phyloP scores from a whole-genome alignment of 2,113 vertebrate species.

The Petaurus breviceps region DNA sequence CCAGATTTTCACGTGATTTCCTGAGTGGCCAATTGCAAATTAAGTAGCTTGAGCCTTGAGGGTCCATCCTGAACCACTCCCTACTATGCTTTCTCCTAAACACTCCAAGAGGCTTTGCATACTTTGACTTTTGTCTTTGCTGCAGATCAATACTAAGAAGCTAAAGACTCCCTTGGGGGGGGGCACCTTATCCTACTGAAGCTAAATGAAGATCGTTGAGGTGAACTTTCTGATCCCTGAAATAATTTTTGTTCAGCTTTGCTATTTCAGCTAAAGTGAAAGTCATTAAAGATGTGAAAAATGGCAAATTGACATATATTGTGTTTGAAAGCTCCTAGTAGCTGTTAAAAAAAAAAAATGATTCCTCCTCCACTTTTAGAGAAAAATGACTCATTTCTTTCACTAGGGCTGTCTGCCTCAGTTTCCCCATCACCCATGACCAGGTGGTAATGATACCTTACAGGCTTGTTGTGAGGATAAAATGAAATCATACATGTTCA shows the following conservation, averaged over 20 bases:
- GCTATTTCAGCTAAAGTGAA: background rate
- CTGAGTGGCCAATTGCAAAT: background rate
- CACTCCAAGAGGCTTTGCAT: background rate
- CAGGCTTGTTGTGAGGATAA: background rate
- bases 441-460: background rate
- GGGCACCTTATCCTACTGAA: background rate
- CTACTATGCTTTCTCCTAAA: background rate
- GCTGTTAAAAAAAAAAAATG: constrained; percentile 10
- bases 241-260: background rate
- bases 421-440: background rate
- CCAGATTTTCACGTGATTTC: background rate
- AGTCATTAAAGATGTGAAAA: constrained; percentile 43
- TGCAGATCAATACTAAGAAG: constrained; percentile 8
- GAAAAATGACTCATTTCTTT: background rate
- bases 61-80: background rate
- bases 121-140: constrained; percentile 17
- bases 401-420: background rate
- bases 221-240: background rate
- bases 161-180: constrained; percentile 3
- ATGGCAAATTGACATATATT: constrained; percentile 9
- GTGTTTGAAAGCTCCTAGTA: background rate
- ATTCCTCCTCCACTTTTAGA: background rate
- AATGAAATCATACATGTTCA: background rate
- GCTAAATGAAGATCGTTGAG: background rate
- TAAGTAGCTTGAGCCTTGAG: background rate